Conservation (phyloP, 2,113 vertebrate genomes). For the Zosterops borbonicus region DNA sequence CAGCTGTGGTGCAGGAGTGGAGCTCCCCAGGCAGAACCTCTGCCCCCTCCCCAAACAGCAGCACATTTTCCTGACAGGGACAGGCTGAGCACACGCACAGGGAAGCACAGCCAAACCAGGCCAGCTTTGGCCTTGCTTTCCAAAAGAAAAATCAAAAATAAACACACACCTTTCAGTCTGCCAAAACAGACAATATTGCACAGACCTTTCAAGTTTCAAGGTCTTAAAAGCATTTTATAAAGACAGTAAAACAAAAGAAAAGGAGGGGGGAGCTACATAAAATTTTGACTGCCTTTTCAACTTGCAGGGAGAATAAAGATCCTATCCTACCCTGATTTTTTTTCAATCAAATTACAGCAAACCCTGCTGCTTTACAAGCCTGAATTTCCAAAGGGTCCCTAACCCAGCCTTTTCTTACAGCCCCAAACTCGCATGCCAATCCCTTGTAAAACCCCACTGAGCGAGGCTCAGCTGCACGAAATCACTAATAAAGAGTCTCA, state of each 20-base stretch:
- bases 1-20: conserved; percentile 19
- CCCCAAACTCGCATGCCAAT: conserved; percentile 57
- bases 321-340: conserved; percentile 48
- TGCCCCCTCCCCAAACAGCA: background rate
- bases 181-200: conserved; percentile 15
- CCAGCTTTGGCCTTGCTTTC: background rate
- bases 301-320: conserved; percentile 55
- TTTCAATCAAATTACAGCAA: conserved; percentile 63
- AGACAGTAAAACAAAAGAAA: background rate
- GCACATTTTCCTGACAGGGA: background rate
- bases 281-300: conserved; percentile 14
- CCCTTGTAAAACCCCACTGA: conserved; percentile 72
- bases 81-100: background rate
- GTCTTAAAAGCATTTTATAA: conserved; percentile 49
- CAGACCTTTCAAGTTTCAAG: conserved; percentile 15
- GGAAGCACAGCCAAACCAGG: background rate
- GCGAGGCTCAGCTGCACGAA: conserved; percentile 79
- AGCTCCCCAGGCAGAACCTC: background rate
- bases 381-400: conserved; percentile 60
- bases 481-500: conserved; percentile 76
- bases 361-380: conserved; percentile 63
- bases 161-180: background rate
- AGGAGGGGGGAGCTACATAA: background rate
- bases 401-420: conserved; percentile 58
- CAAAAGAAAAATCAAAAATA: background rate